phyloP scores from a whole-genome alignment of 2,113 vertebrate genomes.

The Talpa occidentalis region DNA sequence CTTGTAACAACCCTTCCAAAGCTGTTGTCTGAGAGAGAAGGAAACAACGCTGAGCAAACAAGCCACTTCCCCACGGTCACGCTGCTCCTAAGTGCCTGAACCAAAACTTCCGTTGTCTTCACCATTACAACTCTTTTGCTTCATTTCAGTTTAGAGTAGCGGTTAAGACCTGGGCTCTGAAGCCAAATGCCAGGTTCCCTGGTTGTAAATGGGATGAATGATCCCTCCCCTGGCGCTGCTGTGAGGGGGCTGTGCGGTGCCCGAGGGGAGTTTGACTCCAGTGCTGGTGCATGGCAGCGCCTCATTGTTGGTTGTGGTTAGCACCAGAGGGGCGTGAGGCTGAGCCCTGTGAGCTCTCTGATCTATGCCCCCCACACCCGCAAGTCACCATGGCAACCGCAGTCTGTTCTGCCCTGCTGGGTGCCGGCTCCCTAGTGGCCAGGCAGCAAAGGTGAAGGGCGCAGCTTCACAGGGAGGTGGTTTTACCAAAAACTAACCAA shows the following conservation, averaged over 20 bases:
- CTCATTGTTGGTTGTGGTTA: fast-evolving
- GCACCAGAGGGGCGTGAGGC: too few species aligned
- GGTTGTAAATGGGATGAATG: fast-evolving
- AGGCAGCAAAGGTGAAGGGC: background rate
- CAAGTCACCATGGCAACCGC: background rate
- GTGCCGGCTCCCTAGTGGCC: background rate
- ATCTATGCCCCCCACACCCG: background rate
- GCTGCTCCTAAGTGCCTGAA: background rate
- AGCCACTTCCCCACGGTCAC: background rate
- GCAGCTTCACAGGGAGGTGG: background rate
- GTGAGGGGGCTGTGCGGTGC: fast-evolving
- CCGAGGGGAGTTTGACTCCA: background rate
- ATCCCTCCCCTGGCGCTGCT: fast-evolving
- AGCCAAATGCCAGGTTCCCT: background rate
- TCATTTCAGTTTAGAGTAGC: background rate
- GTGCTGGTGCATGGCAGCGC: background rate
- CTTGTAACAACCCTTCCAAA: background rate
- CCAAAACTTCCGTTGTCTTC: background rate
- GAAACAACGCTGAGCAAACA: background rate
- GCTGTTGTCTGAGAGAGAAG: background rate
- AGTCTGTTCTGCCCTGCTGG: background rate
- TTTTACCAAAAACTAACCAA: background rate
- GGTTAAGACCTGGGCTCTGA: background rate
- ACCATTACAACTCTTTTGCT: background rate
- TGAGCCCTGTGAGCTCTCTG: background rate